These are phyloP conservation scores for Ptilorrhoa leucosticta DNA, from an alignment of 2,113 vertebrate species.

Conservation along the genomic window DNA sequence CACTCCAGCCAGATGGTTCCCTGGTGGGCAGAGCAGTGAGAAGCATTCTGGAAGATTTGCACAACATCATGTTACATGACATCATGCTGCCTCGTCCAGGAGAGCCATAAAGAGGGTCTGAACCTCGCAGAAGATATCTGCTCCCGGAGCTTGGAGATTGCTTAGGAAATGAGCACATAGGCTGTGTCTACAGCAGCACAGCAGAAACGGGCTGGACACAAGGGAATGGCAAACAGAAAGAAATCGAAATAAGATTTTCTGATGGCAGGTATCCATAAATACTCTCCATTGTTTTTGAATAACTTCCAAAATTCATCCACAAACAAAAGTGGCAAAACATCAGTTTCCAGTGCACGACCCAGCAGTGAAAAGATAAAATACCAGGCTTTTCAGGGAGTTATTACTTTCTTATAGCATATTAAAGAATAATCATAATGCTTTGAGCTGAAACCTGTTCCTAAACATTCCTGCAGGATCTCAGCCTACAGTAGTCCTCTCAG, in stretches of 20 bases:
- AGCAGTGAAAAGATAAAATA: not conserved
- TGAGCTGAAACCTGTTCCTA: conserved; percentile 9
- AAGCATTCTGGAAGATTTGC: conserved; percentile 62
- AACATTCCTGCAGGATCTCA: conserved; percentile 24
- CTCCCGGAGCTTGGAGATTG: not conserved
- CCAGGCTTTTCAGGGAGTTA: not conserved
- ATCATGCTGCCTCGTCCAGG: conserved; percentile 54
- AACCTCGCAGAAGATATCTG: not conserved
- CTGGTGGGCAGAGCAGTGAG: not conserved
- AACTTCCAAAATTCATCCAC: not conserved
- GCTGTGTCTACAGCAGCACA: not conserved
- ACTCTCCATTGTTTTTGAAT: not conserved
- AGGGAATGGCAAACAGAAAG: not conserved
- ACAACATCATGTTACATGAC: conserved; percentile 68
- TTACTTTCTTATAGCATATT: not conserved
- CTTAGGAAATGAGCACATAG: not conserved
- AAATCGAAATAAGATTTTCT: not conserved
- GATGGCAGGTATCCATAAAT: not conserved
- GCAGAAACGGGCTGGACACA: not conserved
- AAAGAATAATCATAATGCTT: conserved; percentile 14
- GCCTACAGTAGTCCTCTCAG: conserved; percentile 37
- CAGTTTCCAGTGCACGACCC: not conserved
- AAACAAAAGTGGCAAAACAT: not conserved
- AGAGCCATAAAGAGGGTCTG: conserved; percentile 9
- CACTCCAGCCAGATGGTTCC: conserved; percentile 49